Percentiles rank a stretch among this genome's conserved stretches.
Evolutionary conservation across 2,888 invertebrate species (phyloP).

Genomic region (Artemia sp.): DNA sequence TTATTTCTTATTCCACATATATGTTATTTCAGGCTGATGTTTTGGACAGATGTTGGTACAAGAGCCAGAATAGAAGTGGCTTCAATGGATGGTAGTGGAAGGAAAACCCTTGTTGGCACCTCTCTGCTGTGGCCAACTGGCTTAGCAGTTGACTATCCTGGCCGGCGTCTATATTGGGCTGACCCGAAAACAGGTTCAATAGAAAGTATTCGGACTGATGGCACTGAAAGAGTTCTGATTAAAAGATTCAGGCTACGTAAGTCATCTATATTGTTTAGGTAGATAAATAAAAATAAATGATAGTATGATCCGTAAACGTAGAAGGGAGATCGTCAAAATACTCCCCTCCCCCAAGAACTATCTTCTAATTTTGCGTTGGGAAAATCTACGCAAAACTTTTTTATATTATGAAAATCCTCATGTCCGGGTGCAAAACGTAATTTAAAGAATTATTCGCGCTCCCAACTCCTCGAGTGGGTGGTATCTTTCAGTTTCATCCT

Average conservation of each 20-base stretch:
- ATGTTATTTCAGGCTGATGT: constrained; percentile 40
- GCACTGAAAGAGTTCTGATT: constrained; percentile 45
- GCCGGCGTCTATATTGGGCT: constrained; percentile 60
- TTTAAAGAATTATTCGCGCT: too few relatives aligned
- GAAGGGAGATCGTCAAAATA: too few relatives aligned
- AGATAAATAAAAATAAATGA: too few relatives aligned
- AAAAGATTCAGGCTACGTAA: constrained; percentile 39
- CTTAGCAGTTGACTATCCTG: constrained; percentile 54
- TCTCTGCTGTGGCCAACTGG: constrained; percentile 53
- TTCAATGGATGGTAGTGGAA: constrained; percentile 45
- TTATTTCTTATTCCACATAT: constrained; percentile 11
- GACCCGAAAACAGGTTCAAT: constrained; percentile 58
- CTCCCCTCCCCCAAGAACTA: too few relatives aligned
- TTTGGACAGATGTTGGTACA: constrained; percentile 57
- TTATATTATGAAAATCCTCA: too few relatives aligned
- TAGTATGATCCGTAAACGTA: too few relatives aligned
- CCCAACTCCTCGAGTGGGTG: too few relatives aligned
- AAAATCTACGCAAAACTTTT: too few relatives aligned
- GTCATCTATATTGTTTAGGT: constrained; percentile 8
- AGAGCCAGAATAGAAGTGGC: constrained; percentile 44
- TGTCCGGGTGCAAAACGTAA: too few relatives aligned
- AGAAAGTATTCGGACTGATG: constrained; percentile 50
- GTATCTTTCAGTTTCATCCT: too few relatives aligned
- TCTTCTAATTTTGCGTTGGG: too few relatives aligned
- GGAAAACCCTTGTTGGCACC: constrained; percentile 40